These are phyloP conservation scores for Diadema setosum DNA, from an alignment of 35 echinoderm and acorn worm genomes.

Conservation along the genomic window DNA sequence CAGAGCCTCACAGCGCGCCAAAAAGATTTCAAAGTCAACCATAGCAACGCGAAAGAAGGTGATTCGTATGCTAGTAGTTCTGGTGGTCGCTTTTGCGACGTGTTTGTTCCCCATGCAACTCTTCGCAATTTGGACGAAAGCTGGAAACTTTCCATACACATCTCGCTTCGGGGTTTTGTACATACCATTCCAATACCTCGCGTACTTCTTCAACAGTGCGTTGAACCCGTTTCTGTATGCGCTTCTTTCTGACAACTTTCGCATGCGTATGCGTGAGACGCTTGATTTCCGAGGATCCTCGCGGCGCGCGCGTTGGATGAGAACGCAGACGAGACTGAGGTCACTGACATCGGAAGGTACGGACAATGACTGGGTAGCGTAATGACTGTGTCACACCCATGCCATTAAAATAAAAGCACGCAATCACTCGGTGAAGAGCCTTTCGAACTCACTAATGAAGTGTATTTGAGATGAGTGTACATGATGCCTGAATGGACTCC, in stretches of 20 bases:
- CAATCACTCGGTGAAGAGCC: too few relatives aligned
- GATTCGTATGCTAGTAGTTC: conserved; percentile 62
- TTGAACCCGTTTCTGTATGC: conserved; percentile 90
- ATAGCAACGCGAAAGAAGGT: conserved; percentile 72
- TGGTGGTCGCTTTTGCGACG: conserved; percentile 61
- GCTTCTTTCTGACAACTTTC: conserved; percentile 88
- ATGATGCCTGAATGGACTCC: too few relatives aligned
- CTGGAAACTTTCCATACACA: neutral
- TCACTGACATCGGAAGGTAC: conserved; percentile 71
- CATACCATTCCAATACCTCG: conserved; percentile 44
- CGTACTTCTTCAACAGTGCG: conserved; percentile 87
- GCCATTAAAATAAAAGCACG: too few relatives aligned
- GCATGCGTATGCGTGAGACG: conserved; percentile 60
- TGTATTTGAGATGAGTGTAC: too few relatives aligned
- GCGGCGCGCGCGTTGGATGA: neutral
- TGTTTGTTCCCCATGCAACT: conserved; percentile 87
- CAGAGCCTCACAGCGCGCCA: neutral
- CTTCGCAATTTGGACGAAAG: neutral
- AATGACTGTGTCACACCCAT: too few relatives aligned
- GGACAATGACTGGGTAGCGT: conserved; percentile 3
- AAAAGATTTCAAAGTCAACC: conserved; percentile 53
- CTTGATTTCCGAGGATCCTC: conserved; percentile 40
- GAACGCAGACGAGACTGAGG: conserved; percentile 40
- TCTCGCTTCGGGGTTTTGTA: conserved; percentile 18
- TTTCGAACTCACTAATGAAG: too few relatives aligned